Conservation (phyloP, 2,888 invertebrate genomes). For the Rugalucina vietnamica region DNA sequence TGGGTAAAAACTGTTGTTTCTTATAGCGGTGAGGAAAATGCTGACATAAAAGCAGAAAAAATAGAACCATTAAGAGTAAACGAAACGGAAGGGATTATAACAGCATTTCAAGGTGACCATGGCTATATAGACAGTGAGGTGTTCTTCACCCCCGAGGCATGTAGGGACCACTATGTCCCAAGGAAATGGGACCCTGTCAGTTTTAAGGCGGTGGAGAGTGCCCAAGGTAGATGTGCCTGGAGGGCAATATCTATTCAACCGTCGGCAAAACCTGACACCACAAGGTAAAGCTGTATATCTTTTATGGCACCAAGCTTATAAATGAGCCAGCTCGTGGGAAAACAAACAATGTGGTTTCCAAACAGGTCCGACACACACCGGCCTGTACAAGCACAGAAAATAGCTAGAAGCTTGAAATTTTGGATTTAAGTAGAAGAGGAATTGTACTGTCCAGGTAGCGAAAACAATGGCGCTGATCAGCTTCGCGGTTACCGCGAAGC, state of each 20-base stretch:
- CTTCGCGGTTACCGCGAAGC: too few species aligned
- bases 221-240: slow-evolving; percentile 77
- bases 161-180: slow-evolving; percentile 71
- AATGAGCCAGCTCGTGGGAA: too few species aligned
- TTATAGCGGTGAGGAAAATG: slow-evolving; percentile 32
- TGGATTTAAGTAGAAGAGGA: too few species aligned
- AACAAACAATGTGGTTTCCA: too few species aligned
- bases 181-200: slow-evolving; percentile 73
- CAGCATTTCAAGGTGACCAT: slow-evolving; percentile 70
- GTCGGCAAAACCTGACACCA: slow-evolving; percentile 33
- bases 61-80: slow-evolving; percentile 68
- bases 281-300: too few species aligned
- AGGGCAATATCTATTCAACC: slow-evolving; percentile 73
- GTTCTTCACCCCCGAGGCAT: slow-evolving; percentile 67
- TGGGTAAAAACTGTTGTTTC: slow-evolving; percentile 71
- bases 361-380: too few species aligned
- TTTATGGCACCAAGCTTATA: too few species aligned
- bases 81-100: slow-evolving; percentile 72
- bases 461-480: too few species aligned
- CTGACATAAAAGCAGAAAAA: slow-evolving; percentile 45
- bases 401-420: too few species aligned
- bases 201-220: slow-evolving; percentile 76
- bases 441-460: too few species aligned
- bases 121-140: slow-evolving; percentile 80
- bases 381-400: too few species aligned